A percentile compares a stretch with the other conserved stretches of the same genome.
phyloP scores from a whole-genome alignment of 2,113 vertebrate genomes.

The Tiliqua scincoides region DNA sequence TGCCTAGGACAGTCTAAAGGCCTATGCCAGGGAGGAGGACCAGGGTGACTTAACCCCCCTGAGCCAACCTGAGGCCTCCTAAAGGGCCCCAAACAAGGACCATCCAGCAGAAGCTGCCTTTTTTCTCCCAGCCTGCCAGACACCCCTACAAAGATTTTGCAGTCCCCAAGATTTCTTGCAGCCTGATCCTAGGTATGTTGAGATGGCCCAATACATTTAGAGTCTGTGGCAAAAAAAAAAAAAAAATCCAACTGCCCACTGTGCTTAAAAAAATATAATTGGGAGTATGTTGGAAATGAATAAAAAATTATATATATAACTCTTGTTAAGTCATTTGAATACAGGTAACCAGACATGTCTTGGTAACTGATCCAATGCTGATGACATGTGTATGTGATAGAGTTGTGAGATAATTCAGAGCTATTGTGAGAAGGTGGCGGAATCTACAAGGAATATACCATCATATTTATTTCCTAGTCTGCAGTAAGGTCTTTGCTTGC shows the following conservation, averaged over 20 bases:
- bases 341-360: not conserved
- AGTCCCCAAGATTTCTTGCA: not conserved
- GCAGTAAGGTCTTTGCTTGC: not conserved
- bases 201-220: not conserved
- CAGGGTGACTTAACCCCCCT: no score
- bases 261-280: not conserved
- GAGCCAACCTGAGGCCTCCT: no score
- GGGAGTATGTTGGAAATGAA: not conserved
- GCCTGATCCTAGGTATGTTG: not conserved
- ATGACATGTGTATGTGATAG: not conserved
- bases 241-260: no score
- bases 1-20: no score
- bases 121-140: no score
- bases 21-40: no score
- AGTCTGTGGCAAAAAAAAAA: not conserved
- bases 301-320: not conserved
- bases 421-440: not conserved
- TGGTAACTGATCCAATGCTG: not conserved
- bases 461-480: not conserved
- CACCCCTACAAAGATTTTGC: no score
- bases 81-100: no score
- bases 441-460: not conserved
- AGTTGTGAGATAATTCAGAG: not conserved
- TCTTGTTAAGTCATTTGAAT: not conserved
- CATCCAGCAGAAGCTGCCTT: no score